phyloP scores from a whole-genome alignment of 1,140 invertebrate species.

The Sminthurides bifidus region DNA sequence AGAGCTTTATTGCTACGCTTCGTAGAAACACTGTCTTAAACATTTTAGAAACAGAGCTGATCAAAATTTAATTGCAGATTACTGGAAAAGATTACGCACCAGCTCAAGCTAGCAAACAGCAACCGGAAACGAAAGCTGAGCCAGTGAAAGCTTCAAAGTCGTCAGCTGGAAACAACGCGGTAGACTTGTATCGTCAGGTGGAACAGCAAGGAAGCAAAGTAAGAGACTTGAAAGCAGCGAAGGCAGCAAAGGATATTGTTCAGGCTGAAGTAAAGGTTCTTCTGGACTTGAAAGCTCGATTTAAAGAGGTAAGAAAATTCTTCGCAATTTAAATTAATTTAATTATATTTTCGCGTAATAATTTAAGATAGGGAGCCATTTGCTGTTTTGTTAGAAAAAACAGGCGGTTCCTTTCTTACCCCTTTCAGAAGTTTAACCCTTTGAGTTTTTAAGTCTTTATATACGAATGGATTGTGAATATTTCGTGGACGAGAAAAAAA shows the following conservation, averaged over 20 bases:
- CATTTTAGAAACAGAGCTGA: background rate
- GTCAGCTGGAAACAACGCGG: too few species aligned
- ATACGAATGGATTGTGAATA: too few species aligned
- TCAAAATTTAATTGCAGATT: background rate
- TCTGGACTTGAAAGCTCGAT: constrained; percentile 55
- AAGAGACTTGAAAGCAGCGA: background rate
- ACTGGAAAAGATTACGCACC: background rate
- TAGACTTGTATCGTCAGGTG: background rate
- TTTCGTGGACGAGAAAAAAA: too few species aligned
- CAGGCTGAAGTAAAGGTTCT: constrained; percentile 50
- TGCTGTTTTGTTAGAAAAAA: too few species aligned
- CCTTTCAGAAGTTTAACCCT: too few species aligned
- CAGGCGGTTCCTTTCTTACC: too few species aligned
- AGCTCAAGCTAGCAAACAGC: background rate
- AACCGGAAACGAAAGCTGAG: constrained; percentile 1
- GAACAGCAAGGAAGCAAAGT: background rate
- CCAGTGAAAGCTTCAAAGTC: background rate
- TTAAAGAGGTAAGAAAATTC: constrained; percentile 40
- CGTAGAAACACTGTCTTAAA: background rate
- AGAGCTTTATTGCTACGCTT: constrained; percentile 37
- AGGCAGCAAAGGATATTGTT: constrained; percentile 35
- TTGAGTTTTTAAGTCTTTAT: too few species aligned
- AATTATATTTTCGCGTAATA: too few species aligned
- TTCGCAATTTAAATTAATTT: too few species aligned
- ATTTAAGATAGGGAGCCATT: too few species aligned